Evolutionary conservation across 2,797 vertebrate species (phyloP).

Genomic region (Moxostoma hubbsi): DNA sequence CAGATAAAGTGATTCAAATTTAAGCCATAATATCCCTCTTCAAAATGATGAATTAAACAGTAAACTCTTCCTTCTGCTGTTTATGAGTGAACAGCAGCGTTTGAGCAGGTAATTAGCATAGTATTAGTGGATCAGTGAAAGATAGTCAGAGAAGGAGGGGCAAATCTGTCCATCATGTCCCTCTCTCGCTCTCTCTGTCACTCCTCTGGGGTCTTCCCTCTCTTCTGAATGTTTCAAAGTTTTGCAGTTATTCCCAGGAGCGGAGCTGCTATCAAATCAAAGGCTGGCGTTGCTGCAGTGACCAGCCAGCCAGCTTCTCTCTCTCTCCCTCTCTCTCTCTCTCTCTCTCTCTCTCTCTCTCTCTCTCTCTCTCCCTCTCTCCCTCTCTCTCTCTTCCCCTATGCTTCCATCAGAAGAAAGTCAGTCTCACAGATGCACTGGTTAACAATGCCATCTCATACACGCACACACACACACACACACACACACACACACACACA

Average conservation of each 20-base stretch:
- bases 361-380: conserved; percentile 46
- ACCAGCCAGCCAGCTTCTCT: conserved; percentile 84
- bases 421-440: conserved; percentile 99
- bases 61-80: conserved; percentile 1
- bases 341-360: conserved; percentile 69
- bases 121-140: conserved; percentile 78
- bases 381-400: conserved; percentile 84
- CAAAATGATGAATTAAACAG: neutral
- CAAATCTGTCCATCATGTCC: conserved; percentile 57
- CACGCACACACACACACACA: conserved; percentile 38
- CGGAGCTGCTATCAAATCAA: conserved; percentile 92
- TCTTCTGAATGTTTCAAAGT: conserved; percentile 93
- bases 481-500: conserved; percentile 35
- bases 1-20: neutral
- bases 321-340: conserved; percentile 80
- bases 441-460: conserved; percentile 99
- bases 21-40: neutral
- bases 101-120: conserved; percentile 67
- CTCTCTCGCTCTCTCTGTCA: conserved; percentile 58
- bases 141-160: conserved; percentile 72
- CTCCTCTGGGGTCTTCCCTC: conserved; percentile 80
- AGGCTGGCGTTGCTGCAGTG: conserved; percentile 96
- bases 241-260: conserved; percentile 91
- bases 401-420: conserved; percentile 99
- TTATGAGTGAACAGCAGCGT: conserved; percentile 16